Evolutionary conservation across 2,888 invertebrate genomes (phyloP).

Genomic region (Listrodromus nycthemerus): DNA sequence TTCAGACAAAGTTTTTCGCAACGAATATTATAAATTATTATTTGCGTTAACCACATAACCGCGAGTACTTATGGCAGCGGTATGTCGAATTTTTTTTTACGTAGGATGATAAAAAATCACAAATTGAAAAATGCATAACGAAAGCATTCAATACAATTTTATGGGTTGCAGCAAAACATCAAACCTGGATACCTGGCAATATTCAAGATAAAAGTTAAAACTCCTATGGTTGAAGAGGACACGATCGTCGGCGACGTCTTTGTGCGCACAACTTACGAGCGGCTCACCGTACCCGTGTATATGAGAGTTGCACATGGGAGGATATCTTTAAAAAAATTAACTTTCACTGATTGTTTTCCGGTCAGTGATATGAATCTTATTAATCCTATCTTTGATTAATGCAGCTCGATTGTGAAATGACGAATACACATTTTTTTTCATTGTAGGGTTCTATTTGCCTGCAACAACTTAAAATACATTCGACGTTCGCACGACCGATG

Average conservation of each 20-base stretch:
- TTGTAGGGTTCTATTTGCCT: constrained; percentile 91
- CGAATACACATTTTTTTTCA: constrained; percentile 17
- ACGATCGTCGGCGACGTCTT: constrained; percentile 89
- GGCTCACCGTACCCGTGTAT: constrained; percentile 89
- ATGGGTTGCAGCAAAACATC: constrained; percentile 85
- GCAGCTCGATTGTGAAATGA: neutral
- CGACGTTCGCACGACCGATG: constrained; percentile 93
- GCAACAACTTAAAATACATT: constrained; percentile 92
- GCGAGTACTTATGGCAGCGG: no score
- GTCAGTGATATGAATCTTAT: constrained; percentile 85
- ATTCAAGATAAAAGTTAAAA: constrained; percentile 89
- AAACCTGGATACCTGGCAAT: constrained; percentile 88
- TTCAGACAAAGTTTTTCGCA: no score
- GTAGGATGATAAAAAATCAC: no score
- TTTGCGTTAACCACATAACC: no score
- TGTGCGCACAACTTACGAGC: constrained; percentile 90
- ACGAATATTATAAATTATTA: no score
- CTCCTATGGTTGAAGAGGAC: constrained; percentile 89
- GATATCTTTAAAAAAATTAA: constrained; percentile 86
- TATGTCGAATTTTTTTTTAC: no score
- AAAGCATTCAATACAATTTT: neutral
- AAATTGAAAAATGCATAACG: neutral
- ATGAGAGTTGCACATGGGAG: constrained; percentile 91
- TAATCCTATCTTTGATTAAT: neutral
- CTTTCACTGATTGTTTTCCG: constrained; percentile 93